A percentile compares a stretch with the other conserved stretches of the same genome.
Conservation (phyloP, 1,140 invertebrate species). For the Brevipalpus yothersi region DNA sequence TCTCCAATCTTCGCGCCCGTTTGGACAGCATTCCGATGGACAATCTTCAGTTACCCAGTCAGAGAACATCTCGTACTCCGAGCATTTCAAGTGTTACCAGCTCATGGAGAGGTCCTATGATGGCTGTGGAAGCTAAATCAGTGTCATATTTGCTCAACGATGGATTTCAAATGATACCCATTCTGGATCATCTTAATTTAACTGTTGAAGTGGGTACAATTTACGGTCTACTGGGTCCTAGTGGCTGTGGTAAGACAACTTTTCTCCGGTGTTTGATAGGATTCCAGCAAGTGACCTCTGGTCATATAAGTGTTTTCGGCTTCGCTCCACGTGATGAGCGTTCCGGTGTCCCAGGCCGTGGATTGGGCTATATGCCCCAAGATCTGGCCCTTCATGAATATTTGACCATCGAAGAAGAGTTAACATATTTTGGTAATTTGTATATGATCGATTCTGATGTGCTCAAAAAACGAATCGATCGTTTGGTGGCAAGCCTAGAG, state of each 20-base stretch:
- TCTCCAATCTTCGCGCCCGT: no score
- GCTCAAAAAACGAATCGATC: slow-evolving; percentile 39
- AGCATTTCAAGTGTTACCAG: no score
- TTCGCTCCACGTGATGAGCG: slow-evolving; percentile 1
- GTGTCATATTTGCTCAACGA: background rate
- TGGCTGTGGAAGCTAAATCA: background rate
- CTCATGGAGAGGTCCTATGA: no score
- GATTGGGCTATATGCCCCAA: slow-evolving; percentile 15
- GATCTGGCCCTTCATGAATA: slow-evolving; percentile 74
- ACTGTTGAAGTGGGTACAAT: background rate
- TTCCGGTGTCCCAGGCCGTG: slow-evolving; percentile 6
- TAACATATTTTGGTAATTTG: slow-evolving; percentile 85
- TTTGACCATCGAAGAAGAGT: slow-evolving; percentile 75
- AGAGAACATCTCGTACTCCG: no score
- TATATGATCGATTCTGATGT: slow-evolving; percentile 41
- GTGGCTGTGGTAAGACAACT: slow-evolving; percentile 11
- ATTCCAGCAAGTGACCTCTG: background rate
- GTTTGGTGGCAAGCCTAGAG: slow-evolving; percentile 66
- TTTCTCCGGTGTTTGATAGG: slow-evolving; percentile 8
- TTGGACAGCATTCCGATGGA: no score
- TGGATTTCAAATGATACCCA: background rate
- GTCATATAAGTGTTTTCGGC: slow-evolving; percentile 6
- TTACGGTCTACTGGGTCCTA: slow-evolving; percentile 10
- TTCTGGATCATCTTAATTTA: slow-evolving; percentile 1
- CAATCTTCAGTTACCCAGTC: no score